Evolutionary conservation across 2,888 invertebrate species (phyloP).

Genomic region (Elegia similella): DNA sequence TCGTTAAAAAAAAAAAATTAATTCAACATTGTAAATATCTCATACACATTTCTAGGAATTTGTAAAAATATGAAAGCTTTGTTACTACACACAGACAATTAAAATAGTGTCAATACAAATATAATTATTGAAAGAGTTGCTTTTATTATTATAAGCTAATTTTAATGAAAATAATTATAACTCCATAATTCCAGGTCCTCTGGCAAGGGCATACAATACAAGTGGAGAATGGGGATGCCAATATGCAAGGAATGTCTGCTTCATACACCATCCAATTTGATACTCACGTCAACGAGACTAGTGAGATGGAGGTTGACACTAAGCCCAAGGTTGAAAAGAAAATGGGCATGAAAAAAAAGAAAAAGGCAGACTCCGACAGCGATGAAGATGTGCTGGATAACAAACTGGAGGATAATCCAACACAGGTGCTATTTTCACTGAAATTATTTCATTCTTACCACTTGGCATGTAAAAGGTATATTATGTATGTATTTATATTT

Average conservation of each 20-base stretch:
- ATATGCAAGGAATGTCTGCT: conserved; percentile 57
- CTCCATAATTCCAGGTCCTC: conserved; percentile 73
- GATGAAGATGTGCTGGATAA: conserved; percentile 83
- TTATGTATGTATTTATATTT: too few relatives aligned
- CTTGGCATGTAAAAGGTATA: too few relatives aligned
- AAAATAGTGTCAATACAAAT: too few relatives aligned
- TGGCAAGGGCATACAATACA: conserved; percentile 86
- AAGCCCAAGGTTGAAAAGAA: conserved; percentile 76
- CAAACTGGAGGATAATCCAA: conserved; percentile 86
- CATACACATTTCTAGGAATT: too few relatives aligned
- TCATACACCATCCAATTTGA: conserved; percentile 68
- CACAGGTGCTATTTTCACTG: conserved; percentile 56
- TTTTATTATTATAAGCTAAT: too few relatives aligned
- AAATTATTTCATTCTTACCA: neutral
- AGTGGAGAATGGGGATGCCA: conserved; percentile 78
- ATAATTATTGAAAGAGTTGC: too few relatives aligned
- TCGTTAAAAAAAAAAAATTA: too few relatives aligned
- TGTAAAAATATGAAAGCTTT: too few relatives aligned
- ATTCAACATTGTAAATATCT: too few relatives aligned
- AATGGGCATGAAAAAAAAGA: conserved; percentile 68
- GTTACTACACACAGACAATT: too few relatives aligned
- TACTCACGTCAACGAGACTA: conserved; percentile 55
- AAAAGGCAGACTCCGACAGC: conserved; percentile 71
- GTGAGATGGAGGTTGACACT: conserved; percentile 67
- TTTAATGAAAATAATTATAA: too few relatives aligned